Conservation (phyloP, 1,140 invertebrate species). For the Dolichoris vasculosae region DNA sequence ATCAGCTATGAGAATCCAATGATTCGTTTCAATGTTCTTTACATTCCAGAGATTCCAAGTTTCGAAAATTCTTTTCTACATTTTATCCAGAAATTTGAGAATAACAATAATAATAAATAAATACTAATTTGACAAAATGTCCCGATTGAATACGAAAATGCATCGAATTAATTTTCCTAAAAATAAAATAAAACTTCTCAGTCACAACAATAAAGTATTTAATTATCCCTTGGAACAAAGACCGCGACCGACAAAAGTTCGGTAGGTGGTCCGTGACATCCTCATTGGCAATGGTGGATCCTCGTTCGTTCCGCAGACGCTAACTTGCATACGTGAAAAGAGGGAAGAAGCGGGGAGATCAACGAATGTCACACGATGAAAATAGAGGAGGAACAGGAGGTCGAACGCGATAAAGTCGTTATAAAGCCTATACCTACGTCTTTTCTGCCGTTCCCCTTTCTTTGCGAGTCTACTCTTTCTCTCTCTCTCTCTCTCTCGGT, state of each 20-base stretch:
- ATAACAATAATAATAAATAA: too few species aligned
- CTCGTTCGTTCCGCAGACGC: background rate
- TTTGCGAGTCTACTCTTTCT: constrained; percentile 44
- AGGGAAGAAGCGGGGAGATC: background rate
- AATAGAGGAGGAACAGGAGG: background rate
- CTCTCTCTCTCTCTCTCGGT: constrained; percentile 50
- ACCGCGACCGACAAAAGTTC: background rate
- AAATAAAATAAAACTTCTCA: too few species aligned
- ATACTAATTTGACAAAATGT: too few species aligned
- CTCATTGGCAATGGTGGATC: background rate
- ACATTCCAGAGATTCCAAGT: too few species aligned
- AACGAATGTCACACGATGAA: background rate
- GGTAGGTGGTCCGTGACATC: background rate
- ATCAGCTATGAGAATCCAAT: too few species aligned
- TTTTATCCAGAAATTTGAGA: too few species aligned
- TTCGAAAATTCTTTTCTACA: too few species aligned
- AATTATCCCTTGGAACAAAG: too few species aligned
- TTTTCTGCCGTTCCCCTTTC: constrained; percentile 52
- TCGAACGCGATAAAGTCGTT: constrained; percentile 69
- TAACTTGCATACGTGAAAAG: background rate
- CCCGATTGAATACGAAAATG: too few species aligned
- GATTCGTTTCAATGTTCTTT: too few species aligned
- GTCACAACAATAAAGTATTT: too few species aligned
- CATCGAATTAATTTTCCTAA: too few species aligned
- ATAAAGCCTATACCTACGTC: constrained; percentile 70